Percentiles rank a stretch among this genome's conserved stretches.
Conservation (phyloP, 2,888 invertebrate species). For the Chironomus tentans region DNA sequence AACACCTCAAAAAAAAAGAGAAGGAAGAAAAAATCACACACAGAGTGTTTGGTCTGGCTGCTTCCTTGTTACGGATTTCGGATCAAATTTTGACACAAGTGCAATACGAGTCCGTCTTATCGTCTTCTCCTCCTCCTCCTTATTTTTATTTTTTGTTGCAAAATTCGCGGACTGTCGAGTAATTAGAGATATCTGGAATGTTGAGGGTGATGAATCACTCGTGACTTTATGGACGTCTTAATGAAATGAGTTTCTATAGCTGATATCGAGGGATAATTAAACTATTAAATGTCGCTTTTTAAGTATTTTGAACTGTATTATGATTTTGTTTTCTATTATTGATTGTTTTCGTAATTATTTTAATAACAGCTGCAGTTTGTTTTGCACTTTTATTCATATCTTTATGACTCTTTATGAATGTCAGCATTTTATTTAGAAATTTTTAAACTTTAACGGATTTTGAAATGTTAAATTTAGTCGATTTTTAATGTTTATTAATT, state of each 20-base stretch:
- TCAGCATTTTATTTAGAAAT: no score
- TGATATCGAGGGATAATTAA: no score
- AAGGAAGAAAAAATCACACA: not conserved
- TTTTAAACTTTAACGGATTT: no score
- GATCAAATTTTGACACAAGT: slow-evolving; percentile 4
- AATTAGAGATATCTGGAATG: not conserved
- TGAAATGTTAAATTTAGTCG: no score
- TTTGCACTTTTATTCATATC: no score
- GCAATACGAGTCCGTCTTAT: not conserved
- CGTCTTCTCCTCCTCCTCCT: not conserved
- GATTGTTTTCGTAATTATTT: not conserved
- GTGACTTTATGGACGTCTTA: not conserved
- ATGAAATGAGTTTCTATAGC: not conserved
- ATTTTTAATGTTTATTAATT: no score
- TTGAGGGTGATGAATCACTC: not conserved
- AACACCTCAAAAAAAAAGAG: not conserved
- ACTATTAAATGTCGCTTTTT: not conserved
- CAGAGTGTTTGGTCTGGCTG: not conserved
- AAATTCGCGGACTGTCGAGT: not conserved
- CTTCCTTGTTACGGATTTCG: not conserved
- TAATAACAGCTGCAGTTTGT: not conserved
- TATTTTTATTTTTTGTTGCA: not conserved
- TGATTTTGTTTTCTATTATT: no score
- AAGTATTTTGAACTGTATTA: no score
- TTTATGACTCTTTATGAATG: no score